Evolutionary conservation across 2,113 vertebrate genomes (phyloP), one percentile per base, ranked within the genome.

Genomic region (Cheilinus undulatus): DNA sequence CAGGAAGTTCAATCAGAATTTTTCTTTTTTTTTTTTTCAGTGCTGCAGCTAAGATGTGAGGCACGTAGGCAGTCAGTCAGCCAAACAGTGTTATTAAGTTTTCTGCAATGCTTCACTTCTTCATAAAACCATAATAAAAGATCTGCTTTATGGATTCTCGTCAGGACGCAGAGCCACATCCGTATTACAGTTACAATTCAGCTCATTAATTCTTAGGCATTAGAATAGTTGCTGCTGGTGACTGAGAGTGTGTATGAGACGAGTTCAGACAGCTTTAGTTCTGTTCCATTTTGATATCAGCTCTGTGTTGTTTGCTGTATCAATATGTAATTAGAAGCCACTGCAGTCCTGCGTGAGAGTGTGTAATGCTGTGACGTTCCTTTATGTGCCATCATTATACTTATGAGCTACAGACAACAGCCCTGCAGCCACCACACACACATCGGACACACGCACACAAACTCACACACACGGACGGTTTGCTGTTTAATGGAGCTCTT

Each of bases 401-500:
- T 89, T 82, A 87, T 86, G 80, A 88, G 70, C 49, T 82, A 84
- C 84, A 80, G 80, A 84, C 80, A 86, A 75, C 85, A 82, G 77
- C 72, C 89, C 75, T 65, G 52, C 76, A 85, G 80, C 57, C 75
- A 83, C 27, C 62, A n/a, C 30, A 23, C 58, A 5, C 49, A 34
- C 24, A 28, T 58, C n/a, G n/a, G n/a, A n/a, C 62, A n/a, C 30
- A 20, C 58, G 49, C 32, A 43, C 56, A 69, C 58, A 72, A 61
- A 69, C 65, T 63, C 71, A 51, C 61, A 76, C 69, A 78, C 68
- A 86, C 53, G 76, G 86, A 81, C 80, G 30, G 86, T 88, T 91
- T 88, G 80, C 84, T 89, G 89, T 75, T 88, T 88, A 91, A 89
- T 91, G 89, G 86, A 84, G 86, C 88, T 79, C 72, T 78, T 73